Evolutionary conservation across 2,888 invertebrate genomes (phyloP).

Genomic region (Macaria notata): DNA sequence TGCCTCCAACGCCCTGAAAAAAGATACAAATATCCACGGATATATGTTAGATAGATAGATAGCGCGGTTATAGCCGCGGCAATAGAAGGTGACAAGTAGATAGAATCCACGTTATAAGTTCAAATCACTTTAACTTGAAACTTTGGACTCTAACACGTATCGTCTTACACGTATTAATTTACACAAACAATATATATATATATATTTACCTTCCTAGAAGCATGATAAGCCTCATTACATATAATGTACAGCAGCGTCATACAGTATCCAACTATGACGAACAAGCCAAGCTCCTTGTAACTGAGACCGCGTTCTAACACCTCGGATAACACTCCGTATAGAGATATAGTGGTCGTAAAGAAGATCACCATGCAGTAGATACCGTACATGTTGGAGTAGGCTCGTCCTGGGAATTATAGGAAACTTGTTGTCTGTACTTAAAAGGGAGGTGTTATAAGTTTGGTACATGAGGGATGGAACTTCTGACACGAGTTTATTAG

Average conservation of each 20-base stretch:
- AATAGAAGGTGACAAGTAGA: too few relatives aligned
- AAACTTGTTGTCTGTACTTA: too few relatives aligned
- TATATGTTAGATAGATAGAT: too few relatives aligned
- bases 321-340: slow-evolving; percentile 87
- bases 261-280: slow-evolving; percentile 87
- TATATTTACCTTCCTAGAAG: slow-evolving; percentile 82
- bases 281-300: slow-evolving; percentile 87
- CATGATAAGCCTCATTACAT: slow-evolving; percentile 88
- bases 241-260: slow-evolving; percentile 87
- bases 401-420: slow-evolving; percentile 69
- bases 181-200: background rate
- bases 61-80: too few relatives aligned
- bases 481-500: too few relatives aligned
- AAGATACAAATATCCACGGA: too few relatives aligned
- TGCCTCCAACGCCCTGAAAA: too few relatives aligned
- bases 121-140: too few relatives aligned
- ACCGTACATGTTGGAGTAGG: slow-evolving; percentile 90
- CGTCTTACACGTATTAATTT: too few relatives aligned
- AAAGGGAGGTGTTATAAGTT: too few relatives aligned
- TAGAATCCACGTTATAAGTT: too few relatives aligned
- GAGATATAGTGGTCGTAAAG: slow-evolving; percentile 87
- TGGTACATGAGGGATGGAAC: background rate
- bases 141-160: too few relatives aligned
- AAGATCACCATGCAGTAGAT: slow-evolving; percentile 88
- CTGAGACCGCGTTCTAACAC: slow-evolving; percentile 87